Conservation (phyloP, 2,888 invertebrate species). For the Cotesia congregata region DNA sequence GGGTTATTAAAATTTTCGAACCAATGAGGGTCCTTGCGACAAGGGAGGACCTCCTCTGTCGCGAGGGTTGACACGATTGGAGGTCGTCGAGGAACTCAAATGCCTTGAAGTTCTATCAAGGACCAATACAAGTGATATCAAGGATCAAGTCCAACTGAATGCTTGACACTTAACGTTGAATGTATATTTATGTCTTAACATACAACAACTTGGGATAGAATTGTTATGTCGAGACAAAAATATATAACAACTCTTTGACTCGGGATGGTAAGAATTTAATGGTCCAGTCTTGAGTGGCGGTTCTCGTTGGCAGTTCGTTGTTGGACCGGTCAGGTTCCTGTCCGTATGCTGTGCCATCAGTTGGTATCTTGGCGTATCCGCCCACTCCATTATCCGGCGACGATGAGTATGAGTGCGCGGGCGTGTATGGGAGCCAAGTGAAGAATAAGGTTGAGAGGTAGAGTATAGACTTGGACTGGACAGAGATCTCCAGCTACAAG, state of each 20-base stretch:
- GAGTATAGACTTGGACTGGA: background rate
- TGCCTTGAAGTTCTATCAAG: background rate
- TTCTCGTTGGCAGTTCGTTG: constrained; percentile 58
- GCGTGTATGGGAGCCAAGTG: constrained; percentile 55
- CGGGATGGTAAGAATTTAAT: constrained; percentile 59
- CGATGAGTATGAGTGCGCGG: constrained; percentile 70
- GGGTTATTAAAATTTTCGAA: constrained; percentile 67
- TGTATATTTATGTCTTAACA: constrained; percentile 4
- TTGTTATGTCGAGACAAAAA: constrained; percentile 20
- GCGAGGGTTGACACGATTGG: constrained; percentile 30
- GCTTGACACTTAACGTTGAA: background rate
- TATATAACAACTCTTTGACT: constrained; percentile 12
- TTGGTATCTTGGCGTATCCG: constrained; percentile 60
- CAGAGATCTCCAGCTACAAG: background rate
- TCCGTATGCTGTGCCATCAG: constrained; percentile 42
- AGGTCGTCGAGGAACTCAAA: background rate
- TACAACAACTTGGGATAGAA: background rate
- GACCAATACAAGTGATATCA: no score
- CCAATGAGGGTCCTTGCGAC: constrained; percentile 60
- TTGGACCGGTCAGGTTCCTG: constrained; percentile 50
- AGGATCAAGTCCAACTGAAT: no score
- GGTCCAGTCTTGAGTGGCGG: constrained; percentile 58
- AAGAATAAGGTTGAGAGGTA: background rate
- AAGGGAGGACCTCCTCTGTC: constrained; percentile 43
- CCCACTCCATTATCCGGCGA: constrained; percentile 69